A percentile compares a stretch with the other conserved stretches of the same genome.
These are phyloP conservation scores for Clinocottus analis DNA, from an alignment of 2,113 vertebrate species.

Conservation along the genomic window DNA sequence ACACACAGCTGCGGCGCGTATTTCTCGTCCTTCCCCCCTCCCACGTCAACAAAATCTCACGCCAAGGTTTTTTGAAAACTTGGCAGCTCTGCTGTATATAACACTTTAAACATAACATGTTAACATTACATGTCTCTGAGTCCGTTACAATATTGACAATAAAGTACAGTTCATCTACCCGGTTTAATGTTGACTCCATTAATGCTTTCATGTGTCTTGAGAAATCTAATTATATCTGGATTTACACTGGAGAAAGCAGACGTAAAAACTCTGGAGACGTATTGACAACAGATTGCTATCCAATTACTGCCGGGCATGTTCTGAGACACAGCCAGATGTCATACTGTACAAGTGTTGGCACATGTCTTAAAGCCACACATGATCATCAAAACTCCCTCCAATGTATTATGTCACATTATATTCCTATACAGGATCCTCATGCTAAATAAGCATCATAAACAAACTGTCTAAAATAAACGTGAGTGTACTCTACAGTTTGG, in stretches of 20 bases:
- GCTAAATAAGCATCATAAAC: neutral
- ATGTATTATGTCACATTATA: neutral
- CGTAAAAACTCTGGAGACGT: neutral
- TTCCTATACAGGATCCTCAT: neutral
- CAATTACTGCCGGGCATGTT: neutral
- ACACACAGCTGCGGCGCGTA: too few species aligned
- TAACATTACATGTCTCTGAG: too few species aligned
- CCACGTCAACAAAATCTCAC: too few species aligned
- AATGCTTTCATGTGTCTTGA: constrained; percentile 7
- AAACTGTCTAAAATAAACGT: neutral
- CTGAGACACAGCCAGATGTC: constrained; percentile 6
- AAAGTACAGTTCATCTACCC: constrained; percentile 1
- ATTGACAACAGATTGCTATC: constrained; percentile 26
- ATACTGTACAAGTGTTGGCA: neutral
- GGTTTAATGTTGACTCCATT: constrained; percentile 4
- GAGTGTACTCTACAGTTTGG: neutral
- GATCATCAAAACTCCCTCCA: neutral
- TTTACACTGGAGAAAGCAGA: constrained; percentile 2
- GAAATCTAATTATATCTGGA: constrained; percentile 23
- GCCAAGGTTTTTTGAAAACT: too few species aligned
- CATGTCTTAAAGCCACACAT: neutral
- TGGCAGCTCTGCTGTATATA: too few species aligned
- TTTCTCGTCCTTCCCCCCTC: too few species aligned
- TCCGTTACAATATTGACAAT: too few species aligned
- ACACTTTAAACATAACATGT: too few species aligned